Percentiles rank a stretch among this genome's conserved stretches.
phyloP scores from a whole-genome alignment of 2,113 vertebrate species.

The Mola mola region DNA sequence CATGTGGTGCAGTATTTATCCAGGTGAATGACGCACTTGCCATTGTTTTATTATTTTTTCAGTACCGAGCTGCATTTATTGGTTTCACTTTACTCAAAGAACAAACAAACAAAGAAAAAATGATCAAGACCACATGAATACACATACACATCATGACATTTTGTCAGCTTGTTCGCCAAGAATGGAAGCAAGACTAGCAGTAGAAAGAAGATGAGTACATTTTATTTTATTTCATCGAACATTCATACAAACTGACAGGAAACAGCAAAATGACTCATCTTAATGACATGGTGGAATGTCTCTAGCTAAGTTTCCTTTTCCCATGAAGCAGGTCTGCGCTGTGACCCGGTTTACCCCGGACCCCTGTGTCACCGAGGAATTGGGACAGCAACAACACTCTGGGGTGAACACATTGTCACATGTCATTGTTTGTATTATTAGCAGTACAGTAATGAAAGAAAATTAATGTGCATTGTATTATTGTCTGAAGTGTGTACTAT shows the following conservation, averaged over 20 bases:
- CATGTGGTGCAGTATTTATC: neutral
- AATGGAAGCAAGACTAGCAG: too few species aligned
- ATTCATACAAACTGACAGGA: too few species aligned
- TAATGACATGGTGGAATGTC: neutral
- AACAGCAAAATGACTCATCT: neutral
- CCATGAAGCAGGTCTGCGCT: slow-evolving; percentile 9
- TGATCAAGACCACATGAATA: too few species aligned
- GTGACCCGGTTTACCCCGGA: slow-evolving; percentile 12
- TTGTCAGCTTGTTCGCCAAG: too few species aligned
- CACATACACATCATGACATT: too few species aligned
- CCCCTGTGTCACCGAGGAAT: slow-evolving; percentile 45
- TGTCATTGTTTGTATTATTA: slow-evolving; percentile 2
- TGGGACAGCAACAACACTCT: slow-evolving; percentile 42
- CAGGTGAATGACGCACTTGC: neutral
- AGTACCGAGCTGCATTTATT: neutral
- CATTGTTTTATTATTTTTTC: neutral
- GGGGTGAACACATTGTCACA: slow-evolving; percentile 25
- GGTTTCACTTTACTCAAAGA: neutral
- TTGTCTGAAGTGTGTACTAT: neutral
- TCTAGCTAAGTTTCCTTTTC: slow-evolving; percentile 17
- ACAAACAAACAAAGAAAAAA: too few species aligned
- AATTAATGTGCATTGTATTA: neutral
- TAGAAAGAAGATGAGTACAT: too few species aligned
- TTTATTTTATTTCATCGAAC: too few species aligned
- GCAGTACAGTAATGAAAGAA: slow-evolving; percentile 6